phyloP scores from a whole-genome alignment of 2,113 vertebrate genomes.

The Podilymbus podiceps region DNA sequence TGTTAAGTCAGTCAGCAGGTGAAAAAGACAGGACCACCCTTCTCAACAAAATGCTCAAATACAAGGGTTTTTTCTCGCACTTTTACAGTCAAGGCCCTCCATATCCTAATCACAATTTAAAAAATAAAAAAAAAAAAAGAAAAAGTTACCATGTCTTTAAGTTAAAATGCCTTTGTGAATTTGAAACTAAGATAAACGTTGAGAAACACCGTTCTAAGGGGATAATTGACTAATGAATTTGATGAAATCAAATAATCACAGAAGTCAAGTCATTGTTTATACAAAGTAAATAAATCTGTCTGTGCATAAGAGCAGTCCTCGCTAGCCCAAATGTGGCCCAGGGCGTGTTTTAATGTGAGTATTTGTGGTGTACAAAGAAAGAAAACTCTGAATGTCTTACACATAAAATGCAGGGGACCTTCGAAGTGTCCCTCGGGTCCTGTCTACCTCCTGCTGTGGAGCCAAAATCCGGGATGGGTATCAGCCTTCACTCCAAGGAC shows the following conservation, averaged over 20 bases:
- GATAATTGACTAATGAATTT: neutral
- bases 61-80: neutral
- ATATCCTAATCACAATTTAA: neutral
- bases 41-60: neutral
- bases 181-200: neutral
- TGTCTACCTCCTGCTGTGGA: neutral
- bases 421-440: neutral
- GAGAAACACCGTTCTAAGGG: neutral
- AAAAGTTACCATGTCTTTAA: neutral
- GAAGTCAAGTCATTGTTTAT: neutral
- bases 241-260: neutral
- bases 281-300: neutral
- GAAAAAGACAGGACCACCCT: neutral
- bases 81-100: neutral
- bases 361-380: neutral
- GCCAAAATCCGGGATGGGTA: fast-evolving
- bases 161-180: neutral
- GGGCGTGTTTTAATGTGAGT: neutral
- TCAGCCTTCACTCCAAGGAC: neutral
- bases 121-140: neutral
- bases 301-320: neutral
- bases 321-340: neutral
- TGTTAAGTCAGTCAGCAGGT: neutral
- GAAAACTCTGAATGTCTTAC: neutral
- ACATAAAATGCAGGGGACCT: neutral